Evolutionary conservation across 37 sponge, comb jelly and placozoan species (phyloP).

Genomic region (Spongilla lacustris): DNA sequence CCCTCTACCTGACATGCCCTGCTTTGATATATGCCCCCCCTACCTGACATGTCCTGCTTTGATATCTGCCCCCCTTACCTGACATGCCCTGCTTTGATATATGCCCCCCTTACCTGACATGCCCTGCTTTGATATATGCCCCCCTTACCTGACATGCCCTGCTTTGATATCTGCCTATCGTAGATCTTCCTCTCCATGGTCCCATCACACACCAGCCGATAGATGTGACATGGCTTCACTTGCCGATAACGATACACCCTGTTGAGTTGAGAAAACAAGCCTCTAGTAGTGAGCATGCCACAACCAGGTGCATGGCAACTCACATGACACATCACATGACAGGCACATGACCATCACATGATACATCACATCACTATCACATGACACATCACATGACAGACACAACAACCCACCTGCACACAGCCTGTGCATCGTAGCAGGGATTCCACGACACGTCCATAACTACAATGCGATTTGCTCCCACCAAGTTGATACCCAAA

Average conservation of each 20-base stretch:
- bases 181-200: slow-evolving; percentile 95
- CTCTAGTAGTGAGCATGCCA: no score
- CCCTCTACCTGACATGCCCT: background rate
- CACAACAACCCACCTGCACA: slow-evolving; percentile 64
- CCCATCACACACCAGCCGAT: slow-evolving; percentile 90
- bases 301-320: no score
- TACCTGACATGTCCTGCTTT: background rate
- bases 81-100: no score
- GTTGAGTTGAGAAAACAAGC: background rate
- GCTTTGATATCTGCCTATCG: slow-evolving; percentile 93
- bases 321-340: no score
- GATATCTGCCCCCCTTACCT: no score
- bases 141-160: slow-evolving; percentile 76
- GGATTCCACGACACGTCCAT: slow-evolving; percentile 99
- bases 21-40: background rate
- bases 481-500: slow-evolving; percentile 93
- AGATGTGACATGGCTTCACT: slow-evolving; percentile 83
- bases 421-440: slow-evolving; percentile 97
- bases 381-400: no score
- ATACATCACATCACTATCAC: background rate
- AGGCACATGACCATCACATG: background rate
- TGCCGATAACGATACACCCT: slow-evolving; percentile 97
- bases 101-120: slow-evolving; percentile 53
- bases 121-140: slow-evolving; percentile 81
- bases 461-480: slow-evolving; percentile 93